Evolutionary conservation across 2,113 vertebrate species (phyloP).

Genomic region (Lepus americanus): DNA sequence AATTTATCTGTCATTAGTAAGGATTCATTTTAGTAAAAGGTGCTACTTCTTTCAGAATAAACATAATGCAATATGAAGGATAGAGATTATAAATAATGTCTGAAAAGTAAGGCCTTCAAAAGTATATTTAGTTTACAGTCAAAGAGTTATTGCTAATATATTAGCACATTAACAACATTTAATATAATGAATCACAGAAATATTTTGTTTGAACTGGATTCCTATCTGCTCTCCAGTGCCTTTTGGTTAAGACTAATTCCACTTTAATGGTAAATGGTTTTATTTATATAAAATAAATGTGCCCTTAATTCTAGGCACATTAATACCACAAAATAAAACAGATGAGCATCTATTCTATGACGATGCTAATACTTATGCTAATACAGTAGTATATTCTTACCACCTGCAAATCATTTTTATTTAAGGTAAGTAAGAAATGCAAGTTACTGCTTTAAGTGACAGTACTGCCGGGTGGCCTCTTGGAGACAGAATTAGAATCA

Average conservation of each 20-base stretch:
- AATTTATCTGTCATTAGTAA: not conserved
- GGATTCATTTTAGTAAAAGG: conserved; percentile 1
- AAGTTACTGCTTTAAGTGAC: conserved; percentile 72
- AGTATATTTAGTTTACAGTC: conserved; percentile 8
- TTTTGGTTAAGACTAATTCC: not conserved
- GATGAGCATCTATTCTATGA: not conserved
- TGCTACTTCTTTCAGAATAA: not conserved
- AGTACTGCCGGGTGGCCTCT: conserved; percentile 34
- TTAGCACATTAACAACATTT: conserved; percentile 20
- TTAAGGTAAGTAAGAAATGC: conserved; percentile 70
- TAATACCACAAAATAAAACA: conserved; percentile 30
- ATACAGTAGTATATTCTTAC: conserved; percentile 49
- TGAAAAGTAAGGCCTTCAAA: conserved; percentile 60
- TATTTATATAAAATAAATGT: conserved; percentile 32
- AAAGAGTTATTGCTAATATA: not conserved
- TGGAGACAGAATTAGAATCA: conserved; percentile 70
- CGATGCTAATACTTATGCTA: conserved; percentile 70
- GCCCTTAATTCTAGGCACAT: conserved; percentile 53
- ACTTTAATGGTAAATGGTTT: conserved; percentile 52
- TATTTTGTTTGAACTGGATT: not conserved
- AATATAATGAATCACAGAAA: not conserved
- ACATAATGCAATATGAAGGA: conserved; percentile 33
- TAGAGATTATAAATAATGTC: not conserved
- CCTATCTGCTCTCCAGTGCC: not conserved
- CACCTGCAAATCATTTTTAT: conserved; percentile 56